Conservation (phyloP, 2,797 vertebrate genomes). For the Pipistrellus nathusii region DNA sequence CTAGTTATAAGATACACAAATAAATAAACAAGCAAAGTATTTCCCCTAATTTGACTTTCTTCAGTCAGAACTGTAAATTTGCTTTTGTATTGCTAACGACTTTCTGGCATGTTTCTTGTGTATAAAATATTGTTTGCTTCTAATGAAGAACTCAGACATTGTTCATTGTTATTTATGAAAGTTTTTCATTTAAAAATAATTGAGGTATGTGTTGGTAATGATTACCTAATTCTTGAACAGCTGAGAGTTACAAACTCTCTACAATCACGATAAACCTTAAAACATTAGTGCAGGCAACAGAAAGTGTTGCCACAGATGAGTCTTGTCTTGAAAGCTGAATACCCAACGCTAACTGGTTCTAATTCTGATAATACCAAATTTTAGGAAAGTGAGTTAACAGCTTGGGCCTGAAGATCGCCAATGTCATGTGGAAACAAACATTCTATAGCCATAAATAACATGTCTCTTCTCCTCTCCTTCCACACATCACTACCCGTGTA, state of each 20-base stretch:
- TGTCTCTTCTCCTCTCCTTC: background rate
- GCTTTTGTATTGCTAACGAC: conserved; percentile 3
- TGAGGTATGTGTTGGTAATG: conserved; percentile 50
- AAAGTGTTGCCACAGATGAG: background rate
- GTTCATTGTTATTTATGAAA: conserved; percentile 67
- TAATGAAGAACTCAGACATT: conserved; percentile 28
- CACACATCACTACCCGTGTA: background rate
- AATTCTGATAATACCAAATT: background rate
- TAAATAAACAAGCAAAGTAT: conserved; percentile 1
- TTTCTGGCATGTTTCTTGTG: conserved; percentile 52
- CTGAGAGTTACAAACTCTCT: background rate
- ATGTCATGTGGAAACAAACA: conserved; percentile 36
- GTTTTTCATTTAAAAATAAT: conserved; percentile 67
- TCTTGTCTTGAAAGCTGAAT: background rate
- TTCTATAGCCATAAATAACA: background rate
- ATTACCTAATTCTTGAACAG: background rate
- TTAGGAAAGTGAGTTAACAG: background rate
- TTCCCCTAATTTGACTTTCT: conserved; percentile 47
- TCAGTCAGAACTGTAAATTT: conserved; percentile 30
- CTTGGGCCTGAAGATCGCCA: background rate
- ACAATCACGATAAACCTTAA: background rate
- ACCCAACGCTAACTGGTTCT: background rate
- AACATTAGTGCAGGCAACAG: background rate
- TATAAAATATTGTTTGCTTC: conserved; percentile 51
- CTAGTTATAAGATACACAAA: conserved; percentile 14